Percentiles rank a stretch among this genome's conserved stretches.
Conservation (phyloP, 2,797 vertebrate genomes). For the Falco rusticolus region DNA sequence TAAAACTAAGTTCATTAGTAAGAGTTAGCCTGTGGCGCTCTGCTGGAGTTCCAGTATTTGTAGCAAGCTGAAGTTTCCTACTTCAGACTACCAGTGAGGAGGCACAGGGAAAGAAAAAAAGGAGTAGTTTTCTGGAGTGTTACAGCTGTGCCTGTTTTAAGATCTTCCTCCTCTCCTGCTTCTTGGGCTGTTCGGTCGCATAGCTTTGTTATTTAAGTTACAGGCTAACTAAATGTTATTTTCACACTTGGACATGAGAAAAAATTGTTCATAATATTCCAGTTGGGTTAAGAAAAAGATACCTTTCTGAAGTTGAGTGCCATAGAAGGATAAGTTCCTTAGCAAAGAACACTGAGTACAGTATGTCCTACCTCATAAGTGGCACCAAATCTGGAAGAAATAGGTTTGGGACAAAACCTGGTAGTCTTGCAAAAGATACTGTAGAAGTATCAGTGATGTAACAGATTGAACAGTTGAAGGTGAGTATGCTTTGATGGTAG, state of each 20-base stretch:
- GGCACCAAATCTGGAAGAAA: background rate
- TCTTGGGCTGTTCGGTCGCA: background rate
- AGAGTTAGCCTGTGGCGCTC: background rate
- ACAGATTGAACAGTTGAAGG: background rate
- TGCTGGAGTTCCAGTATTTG: background rate
- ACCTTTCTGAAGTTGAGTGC: background rate
- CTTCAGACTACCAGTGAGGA: background rate
- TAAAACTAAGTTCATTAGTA: slow-evolving; percentile 59
- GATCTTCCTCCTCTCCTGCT: background rate
- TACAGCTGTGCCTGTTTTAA: background rate
- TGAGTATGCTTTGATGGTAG: background rate
- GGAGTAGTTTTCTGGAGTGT: background rate
- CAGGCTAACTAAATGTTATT: background rate
- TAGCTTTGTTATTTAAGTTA: background rate
- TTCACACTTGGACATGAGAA: background rate
- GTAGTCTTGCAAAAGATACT: background rate
- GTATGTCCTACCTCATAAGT: background rate
- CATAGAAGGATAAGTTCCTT: background rate
- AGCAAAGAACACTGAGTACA: background rate
- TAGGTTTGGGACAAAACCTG: background rate
- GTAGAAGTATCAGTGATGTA: background rate
- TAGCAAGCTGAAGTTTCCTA: background rate
- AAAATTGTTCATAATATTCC: background rate
- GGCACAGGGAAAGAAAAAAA: background rate
- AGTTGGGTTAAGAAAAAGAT: background rate